A percentile compares a stretch with the other conserved stretches of the same genome.
Conservation (phyloP, 2,113 vertebrate genomes). For the Xiphorhynchus elegans region DNA sequence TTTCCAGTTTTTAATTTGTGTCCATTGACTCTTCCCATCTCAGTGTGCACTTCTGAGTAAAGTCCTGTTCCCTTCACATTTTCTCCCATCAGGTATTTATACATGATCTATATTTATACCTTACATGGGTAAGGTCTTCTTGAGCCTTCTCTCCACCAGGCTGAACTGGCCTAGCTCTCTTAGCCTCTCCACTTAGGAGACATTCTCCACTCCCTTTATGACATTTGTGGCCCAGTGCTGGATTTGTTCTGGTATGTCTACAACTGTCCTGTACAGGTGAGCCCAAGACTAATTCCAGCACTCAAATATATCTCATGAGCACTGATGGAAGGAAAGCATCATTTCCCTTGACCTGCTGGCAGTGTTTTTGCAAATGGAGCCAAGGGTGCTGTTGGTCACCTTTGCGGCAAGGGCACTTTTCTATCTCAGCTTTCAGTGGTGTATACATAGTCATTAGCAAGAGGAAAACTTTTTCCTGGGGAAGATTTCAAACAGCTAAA, state of each 20-base stretch:
- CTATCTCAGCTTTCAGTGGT: neutral
- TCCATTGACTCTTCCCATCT: neutral
- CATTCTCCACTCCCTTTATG: neutral
- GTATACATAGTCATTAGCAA: neutral
- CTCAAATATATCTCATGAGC: neutral
- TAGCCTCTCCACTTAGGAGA: neutral
- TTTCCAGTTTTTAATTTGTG: neutral
- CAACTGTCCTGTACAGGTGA: fast-evolving
- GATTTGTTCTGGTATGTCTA: neutral
- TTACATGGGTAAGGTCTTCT: neutral
- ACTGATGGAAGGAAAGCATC: neutral
- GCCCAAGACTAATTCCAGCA: neutral
- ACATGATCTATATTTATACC: neutral
- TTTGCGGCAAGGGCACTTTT: neutral
- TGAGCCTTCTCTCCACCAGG: neutral
- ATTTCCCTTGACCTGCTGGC: neutral
- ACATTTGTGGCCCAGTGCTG: neutral
- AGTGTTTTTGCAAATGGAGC: neutral
- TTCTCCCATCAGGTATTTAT: neutral
- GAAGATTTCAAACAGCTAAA: neutral
- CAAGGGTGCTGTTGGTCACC: neutral
- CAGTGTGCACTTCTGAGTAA: neutral
- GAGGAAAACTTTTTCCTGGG: neutral
- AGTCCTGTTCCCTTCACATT: neutral
- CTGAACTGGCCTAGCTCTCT: neutral